phyloP scores from a whole-genome alignment of 1,140 invertebrate species.

The Ruditapes philippinarum region DNA sequence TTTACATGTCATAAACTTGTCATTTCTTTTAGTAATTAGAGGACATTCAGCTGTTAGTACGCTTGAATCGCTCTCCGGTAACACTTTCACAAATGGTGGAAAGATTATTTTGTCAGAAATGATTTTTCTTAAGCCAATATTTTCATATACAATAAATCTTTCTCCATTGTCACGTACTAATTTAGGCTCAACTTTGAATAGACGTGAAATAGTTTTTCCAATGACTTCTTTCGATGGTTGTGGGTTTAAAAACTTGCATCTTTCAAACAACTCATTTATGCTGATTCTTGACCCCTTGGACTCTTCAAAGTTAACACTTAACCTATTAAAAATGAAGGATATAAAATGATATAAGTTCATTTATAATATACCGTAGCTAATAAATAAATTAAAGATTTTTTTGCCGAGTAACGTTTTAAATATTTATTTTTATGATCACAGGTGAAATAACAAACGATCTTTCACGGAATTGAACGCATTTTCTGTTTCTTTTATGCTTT shows the following conservation, averaged over 20 bases:
- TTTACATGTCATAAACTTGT: neutral
- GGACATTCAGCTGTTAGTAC: neutral
- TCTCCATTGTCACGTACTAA: neutral
- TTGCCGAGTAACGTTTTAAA: too few relatives aligned
- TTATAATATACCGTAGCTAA: too few relatives aligned
- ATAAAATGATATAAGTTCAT: too few relatives aligned
- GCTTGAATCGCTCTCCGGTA: neutral
- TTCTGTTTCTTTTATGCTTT: too few relatives aligned
- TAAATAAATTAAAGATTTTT: too few relatives aligned
- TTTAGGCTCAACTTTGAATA: conserved; percentile 19
- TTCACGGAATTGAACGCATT: too few relatives aligned
- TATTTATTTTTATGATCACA: too few relatives aligned
- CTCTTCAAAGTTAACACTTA: neutral
- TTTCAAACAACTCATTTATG: neutral
- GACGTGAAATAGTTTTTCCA: neutral
- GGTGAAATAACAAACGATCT: too few relatives aligned
- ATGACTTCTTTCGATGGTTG: neutral
- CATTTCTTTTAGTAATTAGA: neutral
- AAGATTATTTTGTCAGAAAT: neutral
- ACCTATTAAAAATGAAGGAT: neutral
- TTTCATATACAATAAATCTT: conserved; percentile 7
- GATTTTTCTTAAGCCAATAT: neutral
- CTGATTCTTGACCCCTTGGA: neutral
- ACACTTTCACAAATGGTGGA: conserved; percentile 15
- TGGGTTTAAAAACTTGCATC: neutral